Evolutionary conservation across 2,113 vertebrate species (phyloP).

Genomic region (Cryptomyrus ogoouensis): DNA sequence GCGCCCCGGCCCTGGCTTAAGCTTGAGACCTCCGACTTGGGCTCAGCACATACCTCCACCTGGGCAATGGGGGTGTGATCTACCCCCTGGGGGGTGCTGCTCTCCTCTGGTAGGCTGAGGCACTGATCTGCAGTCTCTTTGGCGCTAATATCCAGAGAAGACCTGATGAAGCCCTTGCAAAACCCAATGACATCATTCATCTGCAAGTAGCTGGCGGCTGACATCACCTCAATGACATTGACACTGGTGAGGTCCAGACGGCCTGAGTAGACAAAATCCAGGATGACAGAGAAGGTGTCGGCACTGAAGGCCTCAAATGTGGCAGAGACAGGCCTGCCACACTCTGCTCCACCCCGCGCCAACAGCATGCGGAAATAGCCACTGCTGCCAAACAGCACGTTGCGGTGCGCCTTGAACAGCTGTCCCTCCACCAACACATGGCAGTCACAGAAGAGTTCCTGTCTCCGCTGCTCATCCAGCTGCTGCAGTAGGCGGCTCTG

Average conservation of each 20-base stretch:
- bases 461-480: constrained; percentile 83
- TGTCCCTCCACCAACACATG: constrained; percentile 85
- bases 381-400: constrained; percentile 88
- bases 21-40: constrained; percentile 39
- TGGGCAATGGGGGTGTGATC: constrained; percentile 58
- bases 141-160: constrained; percentile 76
- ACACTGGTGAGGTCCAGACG: constrained; percentile 82
- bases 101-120: constrained; percentile 72
- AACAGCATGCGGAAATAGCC: constrained; percentile 97
- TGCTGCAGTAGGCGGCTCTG: constrained; percentile 86
- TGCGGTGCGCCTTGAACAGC: constrained; percentile 89
- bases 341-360: constrained; percentile 74
- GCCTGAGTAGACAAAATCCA: constrained; percentile 94
- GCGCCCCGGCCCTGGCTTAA: constrained; percentile 34
- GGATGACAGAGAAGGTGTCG: constrained; percentile 84
- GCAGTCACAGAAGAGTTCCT: constrained; percentile 94
- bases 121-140: constrained; percentile 74
- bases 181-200: constrained; percentile 94
- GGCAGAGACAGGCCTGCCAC: constrained; percentile 67
- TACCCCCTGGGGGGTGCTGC: constrained; percentile 39
- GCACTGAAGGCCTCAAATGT: constrained; percentile 90
- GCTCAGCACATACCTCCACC: constrained; percentile 49
- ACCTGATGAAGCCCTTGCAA: constrained; percentile 95
- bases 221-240: constrained; percentile 98
- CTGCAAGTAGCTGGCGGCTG: constrained; percentile 92